Evolutionary conservation across 2,113 vertebrate genomes (phyloP).

Genomic region (Clarias batrachus): DNA sequence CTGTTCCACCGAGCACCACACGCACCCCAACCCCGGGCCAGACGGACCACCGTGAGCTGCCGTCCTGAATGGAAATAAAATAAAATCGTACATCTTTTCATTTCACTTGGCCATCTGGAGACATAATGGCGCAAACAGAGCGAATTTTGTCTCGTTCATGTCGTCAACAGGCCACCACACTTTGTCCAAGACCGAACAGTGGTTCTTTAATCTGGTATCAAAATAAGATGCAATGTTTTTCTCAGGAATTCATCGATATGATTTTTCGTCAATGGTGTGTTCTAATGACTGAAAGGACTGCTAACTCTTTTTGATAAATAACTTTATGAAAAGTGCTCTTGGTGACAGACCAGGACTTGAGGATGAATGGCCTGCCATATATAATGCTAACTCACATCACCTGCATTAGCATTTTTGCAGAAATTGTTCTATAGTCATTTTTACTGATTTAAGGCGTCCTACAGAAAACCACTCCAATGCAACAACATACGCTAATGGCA

Average conservation of each 20-base stretch:
- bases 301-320: slow-evolving; percentile 7
- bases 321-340: neutral
- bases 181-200: neutral
- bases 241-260: neutral
- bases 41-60: slow-evolving; percentile 43
- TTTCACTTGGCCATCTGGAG: slow-evolving; percentile 37
- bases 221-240: neutral
- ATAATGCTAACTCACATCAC: neutral
- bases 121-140: neutral
- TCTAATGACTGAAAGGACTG: neutral
- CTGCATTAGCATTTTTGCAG: slow-evolving; percentile 1
- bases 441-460: slow-evolving; percentile 14
- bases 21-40: slow-evolving; percentile 36
- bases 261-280: neutral
- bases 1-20: slow-evolving; percentile 47
- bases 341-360: neutral
- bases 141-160: neutral
- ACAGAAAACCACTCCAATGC: neutral
- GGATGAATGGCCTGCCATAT: neutral
- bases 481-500: neutral
- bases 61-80: slow-evolving; percentile 36
- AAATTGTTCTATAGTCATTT: neutral
- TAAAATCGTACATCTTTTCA: slow-evolving; percentile 26
- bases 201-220: neutral
- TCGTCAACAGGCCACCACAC: neutral